A percentile compares a stretch with the other conserved stretches of the same genome.
These are phyloP conservation scores for Brachionus manjavacas DNA, from an alignment of 1,140 invertebrate species.

Conservation along the genomic window DNA sequence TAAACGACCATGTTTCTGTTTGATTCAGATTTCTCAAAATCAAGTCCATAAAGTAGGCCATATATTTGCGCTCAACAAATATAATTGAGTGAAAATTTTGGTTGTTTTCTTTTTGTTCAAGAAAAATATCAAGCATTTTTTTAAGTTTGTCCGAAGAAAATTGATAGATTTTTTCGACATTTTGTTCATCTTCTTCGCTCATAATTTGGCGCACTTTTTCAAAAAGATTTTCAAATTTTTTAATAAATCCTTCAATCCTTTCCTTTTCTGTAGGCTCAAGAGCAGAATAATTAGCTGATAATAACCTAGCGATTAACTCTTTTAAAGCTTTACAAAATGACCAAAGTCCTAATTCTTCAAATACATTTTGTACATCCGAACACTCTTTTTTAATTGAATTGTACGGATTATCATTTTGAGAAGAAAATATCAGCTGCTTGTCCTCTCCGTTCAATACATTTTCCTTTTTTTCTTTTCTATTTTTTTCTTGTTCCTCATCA, in stretches of 20 bases:
- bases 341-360: constrained; percentile 9
- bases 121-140: neutral
- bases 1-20: constrained; percentile 6
- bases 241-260: neutral
- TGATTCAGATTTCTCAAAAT: neutral
- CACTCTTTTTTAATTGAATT: neutral
- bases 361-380: neutral
- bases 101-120: neutral
- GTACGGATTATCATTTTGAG: neutral
- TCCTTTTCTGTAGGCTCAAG: neutral
- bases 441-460: neutral
- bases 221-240: neutral
- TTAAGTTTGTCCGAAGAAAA: constrained; percentile 11
- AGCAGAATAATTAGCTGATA: neutral
- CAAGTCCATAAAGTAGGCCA: neutral
- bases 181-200: neutral
- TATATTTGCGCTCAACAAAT: constrained; percentile 9
- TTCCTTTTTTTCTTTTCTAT: neutral
- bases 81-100: neutral
- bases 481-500: neutral
- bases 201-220: neutral
- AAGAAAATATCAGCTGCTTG: neutral
- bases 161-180: neutral
- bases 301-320: neutral
- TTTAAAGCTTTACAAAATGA: neutral